Evolutionary conservation across 2,113 vertebrate genomes (phyloP).

Genomic region (Antennarius striatus): DNA sequence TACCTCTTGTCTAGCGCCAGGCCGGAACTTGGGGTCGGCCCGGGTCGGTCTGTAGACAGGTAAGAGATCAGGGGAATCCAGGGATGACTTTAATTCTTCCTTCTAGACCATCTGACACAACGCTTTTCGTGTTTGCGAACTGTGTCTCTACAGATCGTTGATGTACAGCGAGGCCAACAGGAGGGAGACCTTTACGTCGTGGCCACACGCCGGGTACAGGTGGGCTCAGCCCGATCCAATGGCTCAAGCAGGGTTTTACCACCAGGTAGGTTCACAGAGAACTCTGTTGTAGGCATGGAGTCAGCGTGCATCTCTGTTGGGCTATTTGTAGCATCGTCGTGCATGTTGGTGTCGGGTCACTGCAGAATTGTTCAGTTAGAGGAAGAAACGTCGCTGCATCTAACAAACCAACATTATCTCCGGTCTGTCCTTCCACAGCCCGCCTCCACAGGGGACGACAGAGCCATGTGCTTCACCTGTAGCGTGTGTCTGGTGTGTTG

Average conservation of each 20-base stretch:
- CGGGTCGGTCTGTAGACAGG: slow-evolving; percentile 97
- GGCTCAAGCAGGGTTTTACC: slow-evolving; percentile 99
- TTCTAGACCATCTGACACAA: neutral
- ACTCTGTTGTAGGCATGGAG: neutral
- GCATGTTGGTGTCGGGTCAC: neutral
- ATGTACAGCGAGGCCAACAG: slow-evolving; percentile 99
- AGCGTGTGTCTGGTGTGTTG: slow-evolving; percentile 98
- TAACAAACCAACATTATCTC: neutral
- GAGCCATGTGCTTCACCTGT: slow-evolving; percentile 99
- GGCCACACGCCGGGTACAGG: slow-evolving; percentile 97
- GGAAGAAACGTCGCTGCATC: neutral
- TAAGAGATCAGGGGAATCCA: slow-evolving; percentile 56
- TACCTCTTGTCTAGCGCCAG: slow-evolving; percentile 98
- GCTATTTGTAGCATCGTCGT: neutral
- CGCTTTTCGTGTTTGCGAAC: neutral
- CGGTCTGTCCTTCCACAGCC: slow-evolving; percentile 78
- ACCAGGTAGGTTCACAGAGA: slow-evolving; percentile 85
- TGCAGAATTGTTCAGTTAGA: neutral
- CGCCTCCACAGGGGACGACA: slow-evolving; percentile 95
- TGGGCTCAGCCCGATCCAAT: slow-evolving; percentile 99
- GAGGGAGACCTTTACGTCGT: slow-evolving; percentile 97
- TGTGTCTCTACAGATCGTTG: slow-evolving; percentile 82
- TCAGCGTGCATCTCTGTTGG: too few relatives aligned
- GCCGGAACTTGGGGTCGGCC: slow-evolving; percentile 95
- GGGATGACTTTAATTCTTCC: too few relatives aligned